phyloP scores from a whole-genome alignment of 2,113 vertebrate genomes.

The Sminthopsis crassicaudata region DNA sequence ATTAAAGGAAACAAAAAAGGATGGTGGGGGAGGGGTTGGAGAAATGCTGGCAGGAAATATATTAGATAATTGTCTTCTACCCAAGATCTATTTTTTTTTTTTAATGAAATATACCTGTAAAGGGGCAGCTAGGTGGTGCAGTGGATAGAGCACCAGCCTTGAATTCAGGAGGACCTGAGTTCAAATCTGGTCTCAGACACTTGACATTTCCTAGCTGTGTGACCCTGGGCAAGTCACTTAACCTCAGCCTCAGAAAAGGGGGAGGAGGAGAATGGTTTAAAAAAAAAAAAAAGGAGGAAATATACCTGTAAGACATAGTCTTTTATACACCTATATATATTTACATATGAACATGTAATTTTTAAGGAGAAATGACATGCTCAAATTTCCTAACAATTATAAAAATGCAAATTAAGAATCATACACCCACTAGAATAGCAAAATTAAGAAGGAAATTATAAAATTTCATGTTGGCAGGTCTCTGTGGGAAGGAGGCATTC shows the following conservation, averaged over 20 bases:
- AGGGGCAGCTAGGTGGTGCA: too few species aligned
- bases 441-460: not conserved
- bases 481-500: not conserved
- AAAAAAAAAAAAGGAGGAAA: too few species aligned
- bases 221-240: too few species aligned
- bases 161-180: too few species aligned
- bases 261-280: too few species aligned
- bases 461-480: not conserved
- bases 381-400: not conserved
- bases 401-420: not conserved
- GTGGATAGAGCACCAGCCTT: too few species aligned
- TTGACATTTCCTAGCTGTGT: too few species aligned
- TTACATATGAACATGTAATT: not conserved
- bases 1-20: not conserved
- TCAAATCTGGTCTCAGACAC: too few species aligned
- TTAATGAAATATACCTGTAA: not conserved
- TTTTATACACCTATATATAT: too few species aligned
- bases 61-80: not conserved
- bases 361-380: not conserved
- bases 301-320: not conserved
- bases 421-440: not conserved
- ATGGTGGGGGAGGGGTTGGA: too few species aligned
- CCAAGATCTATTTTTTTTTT: not conserved
- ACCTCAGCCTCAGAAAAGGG: too few species aligned
- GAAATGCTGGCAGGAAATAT: not conserved